Evolutionary conservation across 1,140 invertebrate species (phyloP), one percentile per base, ranked within the genome.

Genomic region (Heliconius congener): DNA sequence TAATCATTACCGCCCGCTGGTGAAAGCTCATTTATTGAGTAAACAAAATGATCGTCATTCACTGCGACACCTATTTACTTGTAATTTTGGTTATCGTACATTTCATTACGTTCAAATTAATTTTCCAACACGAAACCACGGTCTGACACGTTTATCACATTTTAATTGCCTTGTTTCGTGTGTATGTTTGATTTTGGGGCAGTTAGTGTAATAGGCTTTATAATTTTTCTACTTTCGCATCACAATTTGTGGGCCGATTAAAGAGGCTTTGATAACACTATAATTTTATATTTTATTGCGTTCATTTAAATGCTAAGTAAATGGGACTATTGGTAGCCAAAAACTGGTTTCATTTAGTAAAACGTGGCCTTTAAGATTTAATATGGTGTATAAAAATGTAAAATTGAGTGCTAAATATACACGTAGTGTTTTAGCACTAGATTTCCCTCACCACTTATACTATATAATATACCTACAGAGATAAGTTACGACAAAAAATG

Each of bases 21-120:
- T 82, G 85, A 89, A 89, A 86, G 85, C 87, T 83, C 80, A 76
- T 60, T 82, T 79, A 83, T 81, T 83, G 81, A 81, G 81, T 76
- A 73, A 52, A 52, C 55, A 4, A 46, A 39, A 70, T 19, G 46
- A 52, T 60, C 19, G 9, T 60, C 8, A 23, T 60, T 27, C 60
- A 6, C 60, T 66, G 60, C 60, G 60, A 66, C 60, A 66, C 27
- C 60, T 66, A 66, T 66, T 55, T 74, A 55, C 60, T 39, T 46
- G 19, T 70, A 42, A 70, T 27, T 71, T 71, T 30, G n/a, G 55
- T 60, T 60, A 46, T 76, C 66, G 37, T 71, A 42, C 60, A 66
- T 76, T 76, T 76, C 16, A 66, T 66, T 30, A 66, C 27, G 13
- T 66, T 66, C 27, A 16, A 66, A 66, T 66, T 66, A 66, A 66